phyloP scores from a whole-genome alignment of 2,113 vertebrate genomes.

The Phainopepla nitens region DNA sequence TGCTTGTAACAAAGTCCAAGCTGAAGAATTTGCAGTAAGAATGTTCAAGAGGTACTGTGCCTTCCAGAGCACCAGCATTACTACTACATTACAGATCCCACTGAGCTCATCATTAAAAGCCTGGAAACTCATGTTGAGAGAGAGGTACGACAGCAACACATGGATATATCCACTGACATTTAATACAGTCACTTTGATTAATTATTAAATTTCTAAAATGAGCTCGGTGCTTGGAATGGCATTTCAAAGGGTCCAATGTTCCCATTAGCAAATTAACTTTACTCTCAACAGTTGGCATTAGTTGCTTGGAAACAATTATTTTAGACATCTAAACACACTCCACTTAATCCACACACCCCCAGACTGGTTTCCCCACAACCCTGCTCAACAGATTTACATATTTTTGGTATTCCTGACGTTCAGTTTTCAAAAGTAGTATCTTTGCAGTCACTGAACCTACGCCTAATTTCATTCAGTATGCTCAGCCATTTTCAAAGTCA shows the following conservation, averaged over 20 bases:
- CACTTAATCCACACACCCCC: neutral
- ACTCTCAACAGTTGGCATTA: neutral
- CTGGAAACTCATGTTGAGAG: neutral
- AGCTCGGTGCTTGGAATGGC: constrained; percentile 23
- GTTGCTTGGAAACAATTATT: constrained; percentile 37
- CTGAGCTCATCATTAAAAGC: neutral
- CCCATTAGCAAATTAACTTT: constrained; percentile 56
- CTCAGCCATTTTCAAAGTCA: neutral
- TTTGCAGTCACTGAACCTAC: neutral
- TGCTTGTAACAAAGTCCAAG: neutral
- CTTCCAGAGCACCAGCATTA: neutral
- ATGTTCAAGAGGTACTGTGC: neutral
- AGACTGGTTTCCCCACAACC: neutral
- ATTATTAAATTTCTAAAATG: constrained; percentile 50
- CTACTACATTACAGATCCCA: neutral
- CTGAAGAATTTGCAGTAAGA: neutral
- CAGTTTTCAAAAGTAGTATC: neutral
- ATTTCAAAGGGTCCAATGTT: constrained; percentile 34
- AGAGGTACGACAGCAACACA: neutral
- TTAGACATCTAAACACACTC: neutral
- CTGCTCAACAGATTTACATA: neutral
- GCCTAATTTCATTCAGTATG: neutral
- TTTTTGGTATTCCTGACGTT: neutral
- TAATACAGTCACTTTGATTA: constrained; percentile 51
- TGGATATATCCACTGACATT: constrained; percentile 7